phyloP scores from a whole-genome alignment of 2,888 invertebrate genomes.

The Malthinus seriepunctatus region DNA sequence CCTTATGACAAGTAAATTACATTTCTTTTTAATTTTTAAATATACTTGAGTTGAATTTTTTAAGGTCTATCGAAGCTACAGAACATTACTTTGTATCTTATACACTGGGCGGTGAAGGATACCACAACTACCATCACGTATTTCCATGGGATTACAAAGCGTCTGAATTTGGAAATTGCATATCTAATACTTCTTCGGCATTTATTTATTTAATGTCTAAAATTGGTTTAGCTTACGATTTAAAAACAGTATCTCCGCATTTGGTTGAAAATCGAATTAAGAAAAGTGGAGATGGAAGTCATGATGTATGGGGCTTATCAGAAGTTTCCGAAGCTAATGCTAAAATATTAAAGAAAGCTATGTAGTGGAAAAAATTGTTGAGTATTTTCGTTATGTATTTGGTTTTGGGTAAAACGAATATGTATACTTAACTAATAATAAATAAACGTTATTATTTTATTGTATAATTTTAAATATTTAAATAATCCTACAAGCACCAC shows the following conservation, averaged over 20 bases:
- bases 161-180: slow-evolving; percentile 75
- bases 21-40: neutral
- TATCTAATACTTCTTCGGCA: slow-evolving; percentile 72
- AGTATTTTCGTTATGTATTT: too few relatives aligned
- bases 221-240: slow-evolving; percentile 85
- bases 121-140: slow-evolving; percentile 86
- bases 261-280: slow-evolving; percentile 70
- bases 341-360: too few relatives aligned
- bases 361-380: too few relatives aligned
- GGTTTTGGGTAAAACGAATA: too few relatives aligned
- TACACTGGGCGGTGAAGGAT: slow-evolving; percentile 76
- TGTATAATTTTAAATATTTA: too few relatives aligned
- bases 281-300: slow-evolving; percentile 75
- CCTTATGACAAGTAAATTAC: slow-evolving; percentile 71
- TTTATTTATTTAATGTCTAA: slow-evolving; percentile 82
- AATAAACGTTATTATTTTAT: too few relatives aligned
- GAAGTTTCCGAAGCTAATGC: too few relatives aligned
- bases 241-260: slow-evolving; percentile 76
- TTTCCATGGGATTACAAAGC: slow-evolving; percentile 89
- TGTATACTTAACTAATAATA: too few relatives aligned
- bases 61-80: slow-evolving; percentile 68
- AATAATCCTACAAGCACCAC: too few relatives aligned
- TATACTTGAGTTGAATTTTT: neutral
- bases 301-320: slow-evolving; percentile 44
- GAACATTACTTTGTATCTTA: slow-evolving; percentile 71